Evolutionary conservation across 2,888 invertebrate species (phyloP), one percentile per base, ranked within the genome.

Genomic region (Myathropa florea): DNA sequence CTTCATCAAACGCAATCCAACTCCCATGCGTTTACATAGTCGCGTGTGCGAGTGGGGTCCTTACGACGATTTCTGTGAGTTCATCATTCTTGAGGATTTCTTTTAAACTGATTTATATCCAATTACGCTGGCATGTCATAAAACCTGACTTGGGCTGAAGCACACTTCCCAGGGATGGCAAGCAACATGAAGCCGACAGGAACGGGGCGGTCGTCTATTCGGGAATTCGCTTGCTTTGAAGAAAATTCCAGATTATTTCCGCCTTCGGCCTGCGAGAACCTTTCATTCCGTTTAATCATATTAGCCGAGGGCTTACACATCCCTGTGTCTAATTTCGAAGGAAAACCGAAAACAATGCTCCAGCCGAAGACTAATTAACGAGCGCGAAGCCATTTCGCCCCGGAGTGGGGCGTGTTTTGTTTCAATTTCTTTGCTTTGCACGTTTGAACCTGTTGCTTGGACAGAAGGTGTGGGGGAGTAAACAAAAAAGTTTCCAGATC

Each of bases 71-170:
- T 59, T 59, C 24, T 46, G 7, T 67, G 46, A 46, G 46, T 46
- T 46, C 46, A 46, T 67, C 33, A 67, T 68, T 68, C 26, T 60
- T 67, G 46, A 60, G 46, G 46, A 67, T 39, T 65, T n/a, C 53
- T 36, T 57, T 57, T 33, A 57, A 33, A 57, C 57, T 68, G 70
- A 70, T 70, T 70, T 70, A 59, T 70, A 70, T 70, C 59, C 70
- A 28, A 59, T 59, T 57, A 57, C 59, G 57, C 24, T 28, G 70
- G 55, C 70, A 59, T 70, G 70, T 70, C 70, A 59, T 70, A 36
- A 33, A 24, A 24, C 36, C 46, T 59, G 57, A 70, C 57, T 70
- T 59, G 59, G 70, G 59, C 28, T 18, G 46, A 46, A 46, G 4
- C 18, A 4, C 18, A 4, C 6, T 12, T 1, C 12, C 0, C 4